Base-by-base conservation (phyloP, 23 tunicate genomes). In the Ciona savignyi region DNA sequence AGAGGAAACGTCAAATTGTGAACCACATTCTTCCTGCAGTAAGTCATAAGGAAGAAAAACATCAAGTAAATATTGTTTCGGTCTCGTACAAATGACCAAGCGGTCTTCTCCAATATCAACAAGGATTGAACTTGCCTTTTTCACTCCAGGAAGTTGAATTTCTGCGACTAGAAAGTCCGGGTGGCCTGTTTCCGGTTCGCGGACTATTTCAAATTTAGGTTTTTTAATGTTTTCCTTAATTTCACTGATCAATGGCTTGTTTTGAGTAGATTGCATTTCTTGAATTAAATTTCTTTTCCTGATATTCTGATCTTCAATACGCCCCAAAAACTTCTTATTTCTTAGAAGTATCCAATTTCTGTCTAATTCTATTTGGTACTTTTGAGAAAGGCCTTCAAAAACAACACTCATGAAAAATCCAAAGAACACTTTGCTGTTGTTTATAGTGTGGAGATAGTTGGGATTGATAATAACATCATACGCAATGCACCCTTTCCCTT, bases 331-430 rank as follows among this genome's bases (percentile, higher is more conserved):
- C 65, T 91, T 91, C 29, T 91, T 91, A 6, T 67, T 70, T 42
- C 78, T 84, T 30, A 91, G 67, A 64, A 91, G n/a, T 31, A 85
- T 72, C 91, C 90, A 91, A 23, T 85, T 80, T 60, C 91, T 74
- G 25, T 91, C 91, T 25, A 91, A 56, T 35, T 85, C 83, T 30
- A 85, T 76, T 63, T 23, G 67, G 66, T 91, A 85, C 35, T 91
- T 91, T 32, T 71, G 76, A 20, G 15, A 35, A 0, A 91, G 21
- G 22, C 91, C 97, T 66, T 84, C 86, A 29, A 80, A 79, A n/a
- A 91, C 97, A 60, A 91, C 71, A 51, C 97, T 91, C 97, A 85
- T 91, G 33, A 91, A 85, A 70, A 91, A 91, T 3, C 91, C 91
- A 61, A 91, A 72, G 68, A 91, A 91, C 35, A 83, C 34, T 34